These are phyloP conservation scores for Monopterus albus DNA, from an alignment of 2,113 vertebrate genomes.

Conservation along the genomic window DNA sequence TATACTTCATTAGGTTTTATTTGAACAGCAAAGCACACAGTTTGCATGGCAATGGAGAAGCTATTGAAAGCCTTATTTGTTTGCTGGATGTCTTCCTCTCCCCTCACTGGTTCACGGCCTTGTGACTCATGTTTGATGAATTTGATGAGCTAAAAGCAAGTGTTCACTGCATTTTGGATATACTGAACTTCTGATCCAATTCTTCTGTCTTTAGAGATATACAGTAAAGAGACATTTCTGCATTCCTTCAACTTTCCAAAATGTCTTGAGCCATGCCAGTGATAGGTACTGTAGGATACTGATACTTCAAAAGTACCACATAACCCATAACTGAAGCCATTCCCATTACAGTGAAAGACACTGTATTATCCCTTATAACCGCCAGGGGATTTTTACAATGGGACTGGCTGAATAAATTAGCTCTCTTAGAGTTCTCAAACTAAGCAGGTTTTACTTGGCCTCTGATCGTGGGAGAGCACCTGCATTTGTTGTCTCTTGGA, in stretches of 20 bases:
- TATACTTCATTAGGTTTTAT: constrained; percentile 68
- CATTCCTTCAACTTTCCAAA: constrained; percentile 49
- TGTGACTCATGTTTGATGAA: constrained; percentile 56
- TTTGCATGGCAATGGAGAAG: constrained; percentile 65
- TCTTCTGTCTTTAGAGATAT: constrained; percentile 39
- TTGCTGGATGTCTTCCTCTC: constrained; percentile 57
- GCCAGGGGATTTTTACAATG: constrained; percentile 66
- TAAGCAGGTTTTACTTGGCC: constrained; percentile 58
- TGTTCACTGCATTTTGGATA: constrained; percentile 52
- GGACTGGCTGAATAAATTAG: constrained; percentile 66
- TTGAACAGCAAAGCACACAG: constrained; percentile 68
- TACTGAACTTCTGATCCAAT: constrained; percentile 54
- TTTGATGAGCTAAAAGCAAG: constrained; percentile 64
- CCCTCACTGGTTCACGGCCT: constrained; percentile 56
- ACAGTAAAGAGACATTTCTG: constrained; percentile 41
- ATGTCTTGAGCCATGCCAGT: constrained; percentile 32
- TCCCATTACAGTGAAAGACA: constrained; percentile 40
- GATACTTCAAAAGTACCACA: constrained; percentile 29
- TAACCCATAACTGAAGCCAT: constrained; percentile 52
- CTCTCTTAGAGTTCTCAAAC: constrained; percentile 62
- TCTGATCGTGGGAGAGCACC: constrained; percentile 79
- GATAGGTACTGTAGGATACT: constrained; percentile 42
- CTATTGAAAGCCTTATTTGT: constrained; percentile 71
- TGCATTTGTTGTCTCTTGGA: constrained; percentile 77
- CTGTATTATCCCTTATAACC: constrained; percentile 41